phyloP scores from a whole-genome alignment of 2,888 invertebrate genomes.

The Cephus spinipes region DNA sequence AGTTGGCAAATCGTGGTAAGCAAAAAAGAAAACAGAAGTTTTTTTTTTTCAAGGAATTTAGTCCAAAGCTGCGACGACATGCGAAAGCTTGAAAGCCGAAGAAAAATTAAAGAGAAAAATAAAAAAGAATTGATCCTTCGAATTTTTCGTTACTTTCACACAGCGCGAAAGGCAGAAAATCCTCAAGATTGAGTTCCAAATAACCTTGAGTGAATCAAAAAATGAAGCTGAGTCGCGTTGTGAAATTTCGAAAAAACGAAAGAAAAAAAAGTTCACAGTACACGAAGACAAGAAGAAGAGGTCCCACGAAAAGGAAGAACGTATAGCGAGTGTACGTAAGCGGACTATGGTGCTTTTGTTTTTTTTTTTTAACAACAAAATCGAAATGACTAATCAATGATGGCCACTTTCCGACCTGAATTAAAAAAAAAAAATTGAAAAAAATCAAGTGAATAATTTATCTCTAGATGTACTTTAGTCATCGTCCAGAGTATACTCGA shows the following conservation, averaged over 20 bases:
- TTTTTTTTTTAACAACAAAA: constrained; percentile 36
- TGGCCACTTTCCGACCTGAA: too few species aligned
- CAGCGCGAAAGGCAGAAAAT: constrained; percentile 9
- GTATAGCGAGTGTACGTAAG: constrained; percentile 50
- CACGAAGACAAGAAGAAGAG: too few species aligned
- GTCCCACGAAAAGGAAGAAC: too few species aligned
- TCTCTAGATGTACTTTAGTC: constrained; percentile 33
- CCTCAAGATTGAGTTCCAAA: not conserved
- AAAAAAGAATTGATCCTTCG: not conserved
- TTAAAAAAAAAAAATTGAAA: too few species aligned
- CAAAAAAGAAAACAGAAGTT: constrained; percentile 45
- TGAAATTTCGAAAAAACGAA: too few species aligned
- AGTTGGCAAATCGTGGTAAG: constrained; percentile 13
- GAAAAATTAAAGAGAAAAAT: constrained; percentile 22
- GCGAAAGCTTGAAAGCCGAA: constrained; percentile 64
- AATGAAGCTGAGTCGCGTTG: not conserved
- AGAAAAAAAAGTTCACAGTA: too few species aligned
- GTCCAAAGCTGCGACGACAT: constrained; percentile 61
- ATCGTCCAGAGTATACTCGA: constrained; percentile 44
- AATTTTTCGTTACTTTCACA: not conserved
- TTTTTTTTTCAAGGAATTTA: constrained; percentile 46
- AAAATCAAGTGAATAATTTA: not conserved
- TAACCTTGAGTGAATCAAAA: too few species aligned
- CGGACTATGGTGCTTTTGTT: constrained; percentile 52
- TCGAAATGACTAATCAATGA: constrained; percentile 44